These are phyloP conservation scores for Drosophila stalkeri DNA, from an alignment of 2,888 invertebrate genomes.

Conservation along the genomic window DNA sequence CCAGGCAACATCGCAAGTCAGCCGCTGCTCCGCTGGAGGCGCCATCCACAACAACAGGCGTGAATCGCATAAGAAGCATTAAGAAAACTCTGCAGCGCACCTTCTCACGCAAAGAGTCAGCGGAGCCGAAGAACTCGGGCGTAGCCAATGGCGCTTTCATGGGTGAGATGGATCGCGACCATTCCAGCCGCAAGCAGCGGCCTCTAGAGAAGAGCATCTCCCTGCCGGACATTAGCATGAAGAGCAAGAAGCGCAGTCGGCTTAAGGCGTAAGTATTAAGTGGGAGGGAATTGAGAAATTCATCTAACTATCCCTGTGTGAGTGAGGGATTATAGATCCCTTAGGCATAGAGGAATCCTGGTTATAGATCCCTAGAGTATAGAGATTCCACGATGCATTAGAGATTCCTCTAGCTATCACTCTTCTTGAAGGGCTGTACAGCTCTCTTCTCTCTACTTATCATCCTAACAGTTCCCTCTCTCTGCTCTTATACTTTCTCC, in stretches of 20 bases:
- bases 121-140: conserved; percentile 61
- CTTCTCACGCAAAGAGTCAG: conserved; percentile 86
- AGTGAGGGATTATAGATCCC: not conserved
- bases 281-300: not conserved
- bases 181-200: conserved; percentile 87
- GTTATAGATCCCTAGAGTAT: too few relatives aligned
- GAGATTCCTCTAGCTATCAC: too few relatives aligned
- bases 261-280: conserved; percentile 88
- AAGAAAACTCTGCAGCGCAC: conserved; percentile 86
- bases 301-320: too few relatives aligned
- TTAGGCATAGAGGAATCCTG: not conserved
- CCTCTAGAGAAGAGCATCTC: conserved; percentile 92
- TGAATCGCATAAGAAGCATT: conserved; percentile 83
- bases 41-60: conserved; percentile 46
- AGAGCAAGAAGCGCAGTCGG: conserved; percentile 89
- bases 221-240: conserved; percentile 93
- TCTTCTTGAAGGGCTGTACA: too few relatives aligned
- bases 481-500: not conserved
- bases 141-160: conserved; percentile 77
- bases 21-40: conserved; percentile 42
- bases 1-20: conserved; percentile 76
- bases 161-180: conserved; percentile 84
- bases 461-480: not conserved
- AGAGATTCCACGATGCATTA: too few relatives aligned
- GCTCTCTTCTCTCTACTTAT: not conserved